phyloP scores from a whole-genome alignment of 53 echinoderm and acorn worm genomes.

The Crossaster papposus region DNA sequence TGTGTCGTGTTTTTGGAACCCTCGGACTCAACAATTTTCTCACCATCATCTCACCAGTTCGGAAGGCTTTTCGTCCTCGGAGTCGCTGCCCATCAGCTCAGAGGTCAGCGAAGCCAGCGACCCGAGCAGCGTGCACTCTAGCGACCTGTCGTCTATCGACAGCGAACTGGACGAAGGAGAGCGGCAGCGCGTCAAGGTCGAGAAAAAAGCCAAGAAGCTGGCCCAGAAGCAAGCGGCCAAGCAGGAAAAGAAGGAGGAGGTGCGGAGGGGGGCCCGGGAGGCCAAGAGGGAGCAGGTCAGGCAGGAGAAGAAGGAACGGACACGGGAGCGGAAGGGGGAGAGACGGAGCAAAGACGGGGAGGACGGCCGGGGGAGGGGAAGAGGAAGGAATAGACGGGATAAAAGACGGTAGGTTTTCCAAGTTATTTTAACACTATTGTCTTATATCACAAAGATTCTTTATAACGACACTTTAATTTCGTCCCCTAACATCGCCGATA shows the following conservation, averaged over 20 bases:
- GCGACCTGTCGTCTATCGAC: constrained; percentile 75
- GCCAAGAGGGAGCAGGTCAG: constrained; percentile 46
- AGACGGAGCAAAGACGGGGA: constrained; percentile 23
- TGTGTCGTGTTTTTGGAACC: too few relatives aligned
- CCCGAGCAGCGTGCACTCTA: constrained; percentile 75
- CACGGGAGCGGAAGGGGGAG: constrained; percentile 53
- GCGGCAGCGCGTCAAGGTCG: constrained; percentile 27
- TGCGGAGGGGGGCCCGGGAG: constrained; percentile 55
- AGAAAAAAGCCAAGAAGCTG: constrained; percentile 62
- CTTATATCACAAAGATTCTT: too few relatives aligned
- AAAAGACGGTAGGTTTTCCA: constrained; percentile 53
- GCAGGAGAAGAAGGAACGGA: constrained; percentile 66
- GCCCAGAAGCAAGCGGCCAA: constrained; percentile 61
- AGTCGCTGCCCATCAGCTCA: constrained; percentile 49
- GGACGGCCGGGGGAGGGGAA: not conserved
- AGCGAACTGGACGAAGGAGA: constrained; percentile 66
- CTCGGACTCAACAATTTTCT: not conserved
- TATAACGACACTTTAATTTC: too few relatives aligned
- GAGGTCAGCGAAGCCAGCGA: constrained; percentile 75
- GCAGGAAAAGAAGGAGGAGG: constrained; percentile 64
- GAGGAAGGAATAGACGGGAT: constrained; percentile 41
- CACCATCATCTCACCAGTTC: not conserved
- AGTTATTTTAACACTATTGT: too few relatives aligned
- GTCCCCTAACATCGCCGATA: too few relatives aligned
- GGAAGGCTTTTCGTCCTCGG: constrained; percentile 49